Conservation (phyloP, 2,797 vertebrate species). For the Pangasius djambal region DNA sequence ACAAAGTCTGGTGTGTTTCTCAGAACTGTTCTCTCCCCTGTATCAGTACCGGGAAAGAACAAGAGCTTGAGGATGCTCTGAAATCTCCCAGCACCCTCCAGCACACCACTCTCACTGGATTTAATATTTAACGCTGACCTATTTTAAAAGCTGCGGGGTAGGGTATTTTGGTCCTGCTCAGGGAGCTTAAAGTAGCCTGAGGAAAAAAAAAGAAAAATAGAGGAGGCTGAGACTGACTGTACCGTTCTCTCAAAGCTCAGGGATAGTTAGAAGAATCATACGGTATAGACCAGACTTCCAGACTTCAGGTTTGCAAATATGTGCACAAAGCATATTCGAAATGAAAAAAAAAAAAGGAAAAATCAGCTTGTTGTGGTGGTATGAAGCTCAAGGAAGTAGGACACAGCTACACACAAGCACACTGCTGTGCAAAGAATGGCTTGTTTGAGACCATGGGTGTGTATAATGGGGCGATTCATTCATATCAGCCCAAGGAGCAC, state of each 20-base stretch:
- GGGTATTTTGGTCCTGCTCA: conserved; percentile 39
- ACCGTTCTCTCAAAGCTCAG: conserved; percentile 31
- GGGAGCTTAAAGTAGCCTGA: conserved; percentile 45
- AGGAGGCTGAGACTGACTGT: background rate
- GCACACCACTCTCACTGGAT: conserved; percentile 45
- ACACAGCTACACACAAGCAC: conserved; percentile 29
- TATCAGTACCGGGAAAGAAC: conserved; percentile 26
- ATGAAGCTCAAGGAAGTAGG: conserved; percentile 45
- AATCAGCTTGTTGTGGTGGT: background rate
- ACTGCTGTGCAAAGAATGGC: conserved; percentile 21
- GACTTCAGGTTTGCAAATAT: background rate
- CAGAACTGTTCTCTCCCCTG: conserved; percentile 18
- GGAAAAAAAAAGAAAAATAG: background rate
- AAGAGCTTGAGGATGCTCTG: conserved; percentile 24
- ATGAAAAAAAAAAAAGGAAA: background rate
- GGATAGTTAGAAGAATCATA: background rate
- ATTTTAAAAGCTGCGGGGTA: conserved; percentile 56
- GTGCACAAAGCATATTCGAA: background rate
- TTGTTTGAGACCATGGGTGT: conserved; percentile 29
- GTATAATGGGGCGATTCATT: conserved; percentile 19
- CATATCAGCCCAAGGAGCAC: conserved; percentile 25
- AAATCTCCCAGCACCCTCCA: conserved; percentile 40
- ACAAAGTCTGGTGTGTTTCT: conserved; percentile 20
- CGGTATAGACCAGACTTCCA: background rate
- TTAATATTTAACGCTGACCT: conserved; percentile 61